Evolutionary conservation across 1,140 invertebrate species (phyloP), one percentile per base, ranked within the genome.

Genomic region (Parasteatoda tepidariorum): DNA sequence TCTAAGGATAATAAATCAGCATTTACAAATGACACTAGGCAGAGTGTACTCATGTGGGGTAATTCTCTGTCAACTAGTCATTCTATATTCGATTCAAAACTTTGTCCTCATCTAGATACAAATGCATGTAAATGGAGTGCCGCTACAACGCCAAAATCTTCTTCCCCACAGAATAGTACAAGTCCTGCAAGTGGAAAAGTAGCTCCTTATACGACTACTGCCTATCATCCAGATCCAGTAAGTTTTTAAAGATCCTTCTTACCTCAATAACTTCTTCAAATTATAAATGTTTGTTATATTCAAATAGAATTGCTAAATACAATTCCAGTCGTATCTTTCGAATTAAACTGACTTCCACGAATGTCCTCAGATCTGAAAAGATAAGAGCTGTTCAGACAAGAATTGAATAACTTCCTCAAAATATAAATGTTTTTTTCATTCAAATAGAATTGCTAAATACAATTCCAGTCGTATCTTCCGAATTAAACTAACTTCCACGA

Each of bases 21-120:
- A n/a, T 85, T 82, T 55, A 54, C 70, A 26, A 86, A 87, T 75
- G 85, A 85, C 26, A 87, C 87, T 31, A 85, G 88, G 24, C 88
- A 88, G 81, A 89, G 88, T 26, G 88, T 89, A 15, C 87, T 89
- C 33, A 88, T 89, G 88, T 89, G 88, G 88, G 88, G 88, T 22
- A 85, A 86, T 67, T 78, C 83, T 7, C 62, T 66, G 28, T 83
- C 67, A 28, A 30, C 66, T 57, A 71, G 83, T 55, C 74, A 78
- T 30, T 74, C 70, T 15, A 74, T 83, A 64, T 83, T 83, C 75
- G 81, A 83, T 28, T 24, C 62, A n/a, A 84, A 84, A 73, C 64
- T 73, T 34, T 70, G 62, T 34, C 26, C 38, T 24, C 64, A 76
- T 38, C 30, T 84, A 33, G 73, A 70, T 22, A 11, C 55, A 30